Evolutionary conservation across 2,113 vertebrate genomes (phyloP).

Genomic region (Oreochromis spilurus): DNA sequence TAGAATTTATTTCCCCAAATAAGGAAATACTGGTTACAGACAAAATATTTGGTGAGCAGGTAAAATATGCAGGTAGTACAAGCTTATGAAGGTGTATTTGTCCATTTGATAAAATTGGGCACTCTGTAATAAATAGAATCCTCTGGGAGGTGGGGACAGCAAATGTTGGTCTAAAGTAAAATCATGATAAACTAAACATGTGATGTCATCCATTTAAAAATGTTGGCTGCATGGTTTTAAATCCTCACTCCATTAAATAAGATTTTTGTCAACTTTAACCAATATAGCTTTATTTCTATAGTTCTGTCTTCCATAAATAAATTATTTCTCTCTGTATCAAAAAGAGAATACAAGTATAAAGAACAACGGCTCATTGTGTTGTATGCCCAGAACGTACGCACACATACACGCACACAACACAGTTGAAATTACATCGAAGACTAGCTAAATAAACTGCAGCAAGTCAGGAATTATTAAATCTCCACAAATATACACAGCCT

Average conservation of each 20-base stretch:
- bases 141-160: conserved; percentile 71
- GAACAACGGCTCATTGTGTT: conserved; percentile 52
- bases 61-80: conserved; percentile 90
- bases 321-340: conserved; percentile 83
- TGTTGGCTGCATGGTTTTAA: conserved; percentile 60
- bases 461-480: conserved; percentile 79
- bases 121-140: conserved; percentile 93
- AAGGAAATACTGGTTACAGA: conserved; percentile 90
- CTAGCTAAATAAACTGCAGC: conserved; percentile 75
- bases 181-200: conserved; percentile 24
- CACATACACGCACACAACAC: not conserved
- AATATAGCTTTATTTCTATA: conserved; percentile 76
- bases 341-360: conserved; percentile 78
- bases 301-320: conserved; percentile 80
- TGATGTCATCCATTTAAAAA: conserved; percentile 58
- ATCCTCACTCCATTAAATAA: conserved; percentile 70
- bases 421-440: conserved; percentile 73
- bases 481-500: conserved; percentile 82
- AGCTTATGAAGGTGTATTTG: conserved; percentile 86
- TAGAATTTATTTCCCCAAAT: conserved; percentile 89
- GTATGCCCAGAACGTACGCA: conserved; percentile 13
- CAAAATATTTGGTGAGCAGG: conserved; percentile 82
- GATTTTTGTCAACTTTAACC: conserved; percentile 67
- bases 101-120: conserved; percentile 87
- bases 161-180: conserved; percentile 70